Conservation (phyloP, 2,888 invertebrate genomes). For the Spialia ferax region DNA sequence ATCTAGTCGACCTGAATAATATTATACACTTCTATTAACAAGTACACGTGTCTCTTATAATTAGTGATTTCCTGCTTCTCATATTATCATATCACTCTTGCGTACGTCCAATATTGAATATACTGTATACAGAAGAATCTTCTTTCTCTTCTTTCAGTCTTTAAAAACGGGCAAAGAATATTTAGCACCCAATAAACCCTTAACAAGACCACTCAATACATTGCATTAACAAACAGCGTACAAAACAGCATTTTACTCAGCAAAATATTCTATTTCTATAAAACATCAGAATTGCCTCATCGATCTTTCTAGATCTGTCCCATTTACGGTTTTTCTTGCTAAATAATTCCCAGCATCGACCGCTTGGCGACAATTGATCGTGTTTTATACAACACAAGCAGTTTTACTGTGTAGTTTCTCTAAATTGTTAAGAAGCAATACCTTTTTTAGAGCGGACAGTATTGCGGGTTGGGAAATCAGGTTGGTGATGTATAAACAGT, state of each 20-base stretch:
- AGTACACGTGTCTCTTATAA: too few species aligned
- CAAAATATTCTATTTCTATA: not conserved
- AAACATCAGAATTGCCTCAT: conserved; percentile 30
- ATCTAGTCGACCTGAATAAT: too few species aligned
- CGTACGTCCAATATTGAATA: too few species aligned
- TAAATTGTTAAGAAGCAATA: conserved; percentile 21
- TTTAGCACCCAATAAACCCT: too few species aligned
- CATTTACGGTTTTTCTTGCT: conserved; percentile 28
- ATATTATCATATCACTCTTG: too few species aligned
- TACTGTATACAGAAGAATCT: too few species aligned
- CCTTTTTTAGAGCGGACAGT: not conserved
- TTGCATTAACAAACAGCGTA: too few species aligned
- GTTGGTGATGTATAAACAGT: not conserved
- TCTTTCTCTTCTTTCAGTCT: too few species aligned
- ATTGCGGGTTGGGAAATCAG: not conserved
- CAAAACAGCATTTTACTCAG: not conserved
- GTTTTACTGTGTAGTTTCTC: conserved; percentile 16
- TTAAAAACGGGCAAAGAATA: too few species aligned
- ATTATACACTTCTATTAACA: too few species aligned
- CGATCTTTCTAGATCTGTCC: conserved; percentile 24
- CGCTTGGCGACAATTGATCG: conserved; percentile 27
- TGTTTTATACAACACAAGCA: conserved; percentile 7
- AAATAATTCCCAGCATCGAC: conserved; percentile 32
- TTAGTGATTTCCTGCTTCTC: too few species aligned
- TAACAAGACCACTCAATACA: too few species aligned